Conservation (phyloP, 2,113 vertebrate genomes). For the Phyllopteryx taeniolatus region DNA sequence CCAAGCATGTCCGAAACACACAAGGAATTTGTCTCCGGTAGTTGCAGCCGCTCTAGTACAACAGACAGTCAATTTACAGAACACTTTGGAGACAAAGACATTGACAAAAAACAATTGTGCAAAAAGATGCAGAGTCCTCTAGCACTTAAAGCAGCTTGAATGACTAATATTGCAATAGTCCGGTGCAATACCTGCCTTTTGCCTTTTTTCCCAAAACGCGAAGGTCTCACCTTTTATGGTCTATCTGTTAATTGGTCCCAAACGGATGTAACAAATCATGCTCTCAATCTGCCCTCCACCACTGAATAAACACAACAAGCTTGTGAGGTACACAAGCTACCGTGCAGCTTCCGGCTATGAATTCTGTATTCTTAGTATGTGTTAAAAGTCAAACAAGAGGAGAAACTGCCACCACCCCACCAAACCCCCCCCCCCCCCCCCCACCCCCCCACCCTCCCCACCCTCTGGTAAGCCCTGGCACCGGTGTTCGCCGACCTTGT, state of each 20-base stretch:
- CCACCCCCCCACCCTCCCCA: neutral
- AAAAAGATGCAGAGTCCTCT: too few species aligned
- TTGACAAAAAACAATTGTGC: too few species aligned
- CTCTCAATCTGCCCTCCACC: slow-evolving; percentile 29
- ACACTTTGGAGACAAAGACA: too few species aligned
- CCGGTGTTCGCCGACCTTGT: slow-evolving; percentile 55
- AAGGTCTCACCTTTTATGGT: slow-evolving; percentile 10
- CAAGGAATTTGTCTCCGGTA: too few species aligned
- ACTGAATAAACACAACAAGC: slow-evolving; percentile 6
- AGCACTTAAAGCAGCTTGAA: too few species aligned
- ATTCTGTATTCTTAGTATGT: slow-evolving; percentile 20
- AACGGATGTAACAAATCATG: slow-evolving; percentile 24
- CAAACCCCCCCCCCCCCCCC: neutral
- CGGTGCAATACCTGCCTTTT: slow-evolving; percentile 9
- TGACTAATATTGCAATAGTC: too few species aligned
- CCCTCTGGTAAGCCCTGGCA: slow-evolving; percentile 52
- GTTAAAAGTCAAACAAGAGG: slow-evolving; percentile 35
- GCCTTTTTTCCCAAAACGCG: slow-evolving; percentile 11
- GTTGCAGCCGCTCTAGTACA: too few species aligned
- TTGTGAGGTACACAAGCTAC: slow-evolving; percentile 20
- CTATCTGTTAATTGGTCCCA: slow-evolving; percentile 46
- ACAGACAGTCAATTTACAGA: too few species aligned
- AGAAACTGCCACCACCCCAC: neutral
- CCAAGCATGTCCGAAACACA: too few species aligned
- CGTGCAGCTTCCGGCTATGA: slow-evolving; percentile 19